Base-by-base conservation (phyloP, 2,113 vertebrate species). In the Oriolus oriolus region DNA sequence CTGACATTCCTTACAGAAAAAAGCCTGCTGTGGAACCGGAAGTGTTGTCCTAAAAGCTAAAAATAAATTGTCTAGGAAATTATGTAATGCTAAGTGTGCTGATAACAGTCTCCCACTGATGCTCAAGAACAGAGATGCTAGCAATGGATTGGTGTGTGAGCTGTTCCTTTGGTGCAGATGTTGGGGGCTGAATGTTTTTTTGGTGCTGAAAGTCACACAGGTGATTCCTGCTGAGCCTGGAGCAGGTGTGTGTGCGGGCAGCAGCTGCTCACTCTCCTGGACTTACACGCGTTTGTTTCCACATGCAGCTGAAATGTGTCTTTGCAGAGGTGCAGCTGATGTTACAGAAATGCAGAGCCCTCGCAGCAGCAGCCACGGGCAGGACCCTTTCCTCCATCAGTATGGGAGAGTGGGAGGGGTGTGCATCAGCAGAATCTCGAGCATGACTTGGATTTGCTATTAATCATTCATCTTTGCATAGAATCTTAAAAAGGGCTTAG, bases 261-360 rank as follows among this genome's bases (percentile, higher is more conserved):
- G 82, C 44, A 91, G 57, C 85, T 35, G 44, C 82, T 52, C 26
- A 1, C 44, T 41, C 15, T 24, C 8, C 60, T 9, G 15, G 24
- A 27, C 49, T 37, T 8, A 5, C 4, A 21, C n/a, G 8, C 0
- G 0, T 45, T 79, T 49, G 0, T 44, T 83, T 45, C 61, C 37
- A 31, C 4, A 2, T 1, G 42, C 54, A 45, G 30, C 8, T 31
- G 44, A 13, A 31, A 24, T 6, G 61, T 37, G 37, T 73, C 71
- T 56, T 30, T 35, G 65, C 44, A 60, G 56, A 37, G 16, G 23
- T 30, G 56, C 64, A 68, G 15, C 8, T 15, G 45, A n/a, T 20
- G 24, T 7, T 33, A n/a, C 27, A 39, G 76, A 59, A 78, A 20
- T 1, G 22, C 16, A 81, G 54, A 70, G 56, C 39, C 39, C 42